These are phyloP conservation scores for Archips xylosteana DNA, from an alignment of 2,888 invertebrate genomes.

Conservation along the genomic window DNA sequence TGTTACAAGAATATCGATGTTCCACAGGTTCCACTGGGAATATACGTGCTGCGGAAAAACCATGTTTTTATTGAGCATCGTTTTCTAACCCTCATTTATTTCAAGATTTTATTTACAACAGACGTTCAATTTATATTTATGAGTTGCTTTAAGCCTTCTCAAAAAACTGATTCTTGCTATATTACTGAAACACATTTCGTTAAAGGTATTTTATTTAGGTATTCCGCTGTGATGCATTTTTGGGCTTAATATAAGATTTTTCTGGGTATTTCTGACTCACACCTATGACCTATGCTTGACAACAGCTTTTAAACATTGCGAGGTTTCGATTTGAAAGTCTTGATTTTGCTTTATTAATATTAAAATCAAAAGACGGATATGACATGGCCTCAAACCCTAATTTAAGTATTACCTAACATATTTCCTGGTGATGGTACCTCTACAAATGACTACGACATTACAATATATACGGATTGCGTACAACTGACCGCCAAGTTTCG, in stretches of 20 bases:
- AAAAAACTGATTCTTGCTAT: background rate
- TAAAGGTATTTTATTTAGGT: background rate
- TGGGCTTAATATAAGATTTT: background rate
- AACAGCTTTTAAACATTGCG: background rate
- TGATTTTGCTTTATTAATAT: background rate
- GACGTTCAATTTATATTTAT: constrained; percentile 3
- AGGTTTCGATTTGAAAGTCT: background rate
- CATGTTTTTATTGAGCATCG: background rate
- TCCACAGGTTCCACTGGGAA: constrained; percentile 1
- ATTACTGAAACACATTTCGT: constrained; percentile 2
- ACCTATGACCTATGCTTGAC: background rate
- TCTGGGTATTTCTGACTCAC: background rate
- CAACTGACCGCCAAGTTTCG: constrained; percentile 27
- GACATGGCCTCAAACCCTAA: background rate
- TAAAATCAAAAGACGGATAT: background rate
- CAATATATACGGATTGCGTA: constrained; percentile 26
- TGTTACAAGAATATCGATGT: background rate
- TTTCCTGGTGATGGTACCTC: constrained; percentile 7
- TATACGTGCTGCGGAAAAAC: background rate
- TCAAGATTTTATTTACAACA: background rate
- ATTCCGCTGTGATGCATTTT: background rate
- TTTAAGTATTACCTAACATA: constrained; percentile 1
- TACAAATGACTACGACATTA: constrained; percentile 10
- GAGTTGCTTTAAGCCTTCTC: background rate
- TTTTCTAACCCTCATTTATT: background rate